Evolutionary conservation across 2,113 vertebrate species (phyloP), one percentile per base, ranked within the genome.

Genomic region (Strix uralensis): DNA sequence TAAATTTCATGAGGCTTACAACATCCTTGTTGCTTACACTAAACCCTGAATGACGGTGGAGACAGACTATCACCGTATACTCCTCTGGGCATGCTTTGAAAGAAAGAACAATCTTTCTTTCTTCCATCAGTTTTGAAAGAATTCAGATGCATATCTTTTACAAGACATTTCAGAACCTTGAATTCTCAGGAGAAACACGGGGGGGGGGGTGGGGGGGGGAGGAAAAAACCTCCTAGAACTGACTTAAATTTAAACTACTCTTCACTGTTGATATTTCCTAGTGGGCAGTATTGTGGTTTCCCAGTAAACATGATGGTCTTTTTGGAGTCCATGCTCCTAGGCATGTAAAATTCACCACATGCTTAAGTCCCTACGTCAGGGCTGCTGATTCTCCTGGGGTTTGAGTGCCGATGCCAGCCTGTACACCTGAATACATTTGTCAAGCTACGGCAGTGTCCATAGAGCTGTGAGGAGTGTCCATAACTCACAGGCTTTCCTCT

Each of bases 1-100:
- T 89, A 46, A 89, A 87, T 95, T 95, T 96, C 70, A 91, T 61
- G 52, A 87, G 65, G 23, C 23, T 95, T 89, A 42, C 21, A 75
- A 65, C 15, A 61, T 81, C 27, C 23, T 75, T 5, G 2, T 61
- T 85, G 34, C 61, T 92, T 91, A n/a, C 5, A 3, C 57, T 82
- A 73, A 92, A 80, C 0, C 1, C 44, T 75, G 72, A 87, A 47
- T 13, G 27, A 40, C 2, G 6, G 23, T 47, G 15, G 65, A 91
- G 77, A 36, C 65, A 79, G 59, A 34, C 29, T 55, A 65, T 44
- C 61, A 72, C n/a, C 3, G 1, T 49, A 52, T 38, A 74, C 10
- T 88, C 57, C 90, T 65, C n/a, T 62, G 74, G 58, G 58, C 30
- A 61, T 66, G 54, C 54, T 93, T 89, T 63, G 63, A 89, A 96